Evolutionary conservation across 2,797 vertebrate genomes (phyloP), one percentile per base, ranked within the genome.

Genomic region (Setipinna tenuifilis): DNA sequence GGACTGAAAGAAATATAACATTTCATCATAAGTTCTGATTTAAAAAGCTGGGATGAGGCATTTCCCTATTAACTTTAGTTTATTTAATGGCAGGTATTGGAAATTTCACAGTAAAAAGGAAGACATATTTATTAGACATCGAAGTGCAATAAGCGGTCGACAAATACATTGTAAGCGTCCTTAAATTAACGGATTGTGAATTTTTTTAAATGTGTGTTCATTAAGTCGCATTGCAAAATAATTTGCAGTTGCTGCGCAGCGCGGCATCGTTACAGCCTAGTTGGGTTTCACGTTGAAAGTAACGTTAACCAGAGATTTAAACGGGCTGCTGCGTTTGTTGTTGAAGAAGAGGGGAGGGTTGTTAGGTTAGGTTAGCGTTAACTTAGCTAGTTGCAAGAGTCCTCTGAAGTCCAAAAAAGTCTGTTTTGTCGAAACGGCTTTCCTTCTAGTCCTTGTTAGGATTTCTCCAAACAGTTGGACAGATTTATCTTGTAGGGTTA

Each of bases 31-130:
- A 84, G 84, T 86, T 89, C 85, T 82, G 89, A 86, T 84, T 89
- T 84, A 89, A 85, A 21, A 83, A 89, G 91, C 89, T 90, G 92
- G 90, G 91, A 93, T 93, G 92, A 90, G 86, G 89, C 89, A 89
- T 92, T 89, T 90, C 78, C 88, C 86, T 86, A 86, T 84, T 85
- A 87, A 89, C 92, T 90, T 91, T 85, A 88, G 89, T 86, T 90
- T 90, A 86, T 91, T 92, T 91, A 92, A 93, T 93, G 90, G 92
- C 86, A 92, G 92, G 89, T 91, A 90, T 88, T 93, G 92, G 92
- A 92, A 93, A 91, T 93, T 93, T 90, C 90, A 93, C 90, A 93
- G 90, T 91, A 92, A 93, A 88, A 92, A 93, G 89, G 91, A 93
- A 85, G 90, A 92, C 25, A 91, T 93, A 90, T 93, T 92, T 90